Evolutionary conservation across 2,888 invertebrate genomes (phyloP).

Genomic region (Agrochola macilenta): DNA sequence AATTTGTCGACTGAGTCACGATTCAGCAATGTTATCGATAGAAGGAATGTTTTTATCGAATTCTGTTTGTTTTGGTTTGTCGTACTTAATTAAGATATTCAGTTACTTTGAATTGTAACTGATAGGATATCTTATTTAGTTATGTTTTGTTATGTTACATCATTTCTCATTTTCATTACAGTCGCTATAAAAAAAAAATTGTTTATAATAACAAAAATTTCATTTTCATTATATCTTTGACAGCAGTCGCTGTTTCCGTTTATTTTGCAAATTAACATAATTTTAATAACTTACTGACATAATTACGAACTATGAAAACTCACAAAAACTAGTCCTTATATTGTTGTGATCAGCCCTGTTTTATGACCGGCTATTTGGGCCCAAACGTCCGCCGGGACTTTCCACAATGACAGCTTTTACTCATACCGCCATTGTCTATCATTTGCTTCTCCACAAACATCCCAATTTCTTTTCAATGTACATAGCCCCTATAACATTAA

Average conservation of each 20-base stretch:
- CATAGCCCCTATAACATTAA: conserved; percentile 70
- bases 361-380: conserved; percentile 60
- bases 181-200: neutral
- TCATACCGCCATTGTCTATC: conserved; percentile 75
- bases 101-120: conserved; percentile 20
- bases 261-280: neutral
- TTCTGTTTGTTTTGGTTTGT: conserved; percentile 75
- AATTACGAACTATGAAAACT: neutral
- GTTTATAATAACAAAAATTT: neutral
- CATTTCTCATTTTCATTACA: neutral
- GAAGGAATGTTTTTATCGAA: conserved; percentile 77
- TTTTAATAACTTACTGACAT: conserved; percentile 2
- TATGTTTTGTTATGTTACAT: conserved; percentile 13
- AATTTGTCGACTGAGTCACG: conserved; percentile 75
- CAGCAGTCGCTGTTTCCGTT: neutral
- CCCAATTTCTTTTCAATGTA: conserved; percentile 75
- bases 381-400: conserved; percentile 65
- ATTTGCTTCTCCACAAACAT: conserved; percentile 76
- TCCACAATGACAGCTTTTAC: conserved; percentile 72
- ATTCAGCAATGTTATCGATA: conserved; percentile 80
- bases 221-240: neutral
- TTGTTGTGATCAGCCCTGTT: conserved; percentile 41
- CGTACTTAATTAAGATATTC: conserved; percentile 63
- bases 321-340: conserved; percentile 10
- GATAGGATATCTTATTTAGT: conserved; percentile 5